Conservation (phyloP, 2,888 invertebrate species). For the Abrostola tripartita region DNA sequence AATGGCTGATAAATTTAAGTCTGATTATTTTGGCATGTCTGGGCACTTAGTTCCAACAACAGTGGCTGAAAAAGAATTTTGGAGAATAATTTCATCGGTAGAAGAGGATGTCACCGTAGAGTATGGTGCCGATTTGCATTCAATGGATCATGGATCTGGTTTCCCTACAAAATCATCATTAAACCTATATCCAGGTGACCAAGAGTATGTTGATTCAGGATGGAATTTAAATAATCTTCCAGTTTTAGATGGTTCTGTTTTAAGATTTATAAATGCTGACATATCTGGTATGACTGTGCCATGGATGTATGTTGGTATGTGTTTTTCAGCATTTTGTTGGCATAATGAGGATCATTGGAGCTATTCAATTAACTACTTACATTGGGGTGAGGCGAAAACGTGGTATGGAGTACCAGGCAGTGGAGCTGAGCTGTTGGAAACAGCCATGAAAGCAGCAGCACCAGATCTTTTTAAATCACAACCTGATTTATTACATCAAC, state of each 20-base stretch:
- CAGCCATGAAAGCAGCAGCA: constrained; percentile 91
- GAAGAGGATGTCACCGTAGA: constrained; percentile 93
- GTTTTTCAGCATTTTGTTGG: constrained; percentile 95
- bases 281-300: constrained; percentile 93
- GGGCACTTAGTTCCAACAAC: constrained; percentile 89
- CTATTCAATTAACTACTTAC: constrained; percentile 94
- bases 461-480: constrained; percentile 92
- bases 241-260: constrained; percentile 90
- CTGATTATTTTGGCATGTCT: constrained; percentile 92
- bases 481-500: constrained; percentile 93
- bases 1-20: constrained; percentile 94
- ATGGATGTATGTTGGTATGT: constrained; percentile 96
- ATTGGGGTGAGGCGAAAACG: constrained; percentile 94
- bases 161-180: constrained; percentile 91
- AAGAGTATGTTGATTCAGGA: constrained; percentile 90
- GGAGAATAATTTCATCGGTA: constrained; percentile 92
- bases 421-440: constrained; percentile 91
- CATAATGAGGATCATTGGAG: constrained; percentile 96
- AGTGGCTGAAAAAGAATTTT: constrained; percentile 92
- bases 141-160: constrained; percentile 93
- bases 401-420: constrained; percentile 94
- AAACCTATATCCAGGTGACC: constrained; percentile 89
- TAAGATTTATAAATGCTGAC: constrained; percentile 92
- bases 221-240: constrained; percentile 95
- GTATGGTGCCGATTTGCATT: constrained; percentile 94